Percentiles rank a stretch among this genome's conserved stretches.
phyloP scores from a whole-genome alignment of 2,797 vertebrate genomes.

The Rhabdophis nuchalis region DNA sequence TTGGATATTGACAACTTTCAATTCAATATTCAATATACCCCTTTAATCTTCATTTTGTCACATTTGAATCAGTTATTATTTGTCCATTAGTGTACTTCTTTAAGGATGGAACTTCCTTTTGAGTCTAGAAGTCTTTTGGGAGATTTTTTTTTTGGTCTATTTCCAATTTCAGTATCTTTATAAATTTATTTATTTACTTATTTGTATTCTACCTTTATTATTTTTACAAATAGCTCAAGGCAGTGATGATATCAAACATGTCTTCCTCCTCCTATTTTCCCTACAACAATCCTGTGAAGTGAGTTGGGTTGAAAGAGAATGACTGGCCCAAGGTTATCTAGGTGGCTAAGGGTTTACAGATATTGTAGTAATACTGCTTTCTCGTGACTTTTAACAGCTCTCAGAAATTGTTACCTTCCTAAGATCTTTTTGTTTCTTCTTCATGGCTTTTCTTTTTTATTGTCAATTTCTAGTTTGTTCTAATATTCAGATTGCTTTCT shows the following conservation, averaged over 20 bases:
- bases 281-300: neutral
- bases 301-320: neutral
- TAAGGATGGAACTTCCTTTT: neutral
- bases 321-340: neutral
- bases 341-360: neutral
- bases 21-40: neutral
- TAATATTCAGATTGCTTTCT: neutral
- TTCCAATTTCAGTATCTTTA: neutral
- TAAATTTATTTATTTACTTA: neutral
- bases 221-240: neutral
- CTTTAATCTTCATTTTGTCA: neutral
- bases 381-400: neutral
- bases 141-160: neutral
- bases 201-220: no score
- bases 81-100: neutral
- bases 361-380: neutral
- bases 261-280: neutral
- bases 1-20: neutral
- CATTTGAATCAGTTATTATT: neutral
- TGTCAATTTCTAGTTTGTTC: neutral
- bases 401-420: neutral
- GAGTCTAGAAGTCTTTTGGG: neutral
- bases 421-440: neutral
- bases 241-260: neutral
- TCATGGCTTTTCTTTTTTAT: neutral